Evolutionary conservation across 2,113 vertebrate species (phyloP).

Genomic region (Sardina pilchardus): DNA sequence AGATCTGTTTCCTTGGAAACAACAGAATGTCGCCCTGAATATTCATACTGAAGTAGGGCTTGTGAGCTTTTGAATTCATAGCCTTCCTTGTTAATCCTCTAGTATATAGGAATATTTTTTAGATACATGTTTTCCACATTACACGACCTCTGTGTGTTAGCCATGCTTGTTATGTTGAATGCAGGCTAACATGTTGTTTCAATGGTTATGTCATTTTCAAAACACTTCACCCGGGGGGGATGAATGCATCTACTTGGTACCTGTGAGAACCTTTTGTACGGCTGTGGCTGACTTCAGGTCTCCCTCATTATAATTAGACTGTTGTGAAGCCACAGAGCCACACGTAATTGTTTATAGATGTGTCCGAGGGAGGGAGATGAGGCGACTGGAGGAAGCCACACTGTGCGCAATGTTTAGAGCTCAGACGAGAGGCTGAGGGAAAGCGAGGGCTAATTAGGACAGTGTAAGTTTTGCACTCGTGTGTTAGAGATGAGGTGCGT

Average conservation of each 20-base stretch:
- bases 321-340: neutral
- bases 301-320: neutral
- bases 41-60: constrained; percentile 31
- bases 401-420: neutral
- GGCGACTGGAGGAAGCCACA: neutral
- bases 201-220: neutral
- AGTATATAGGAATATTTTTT: constrained; percentile 26
- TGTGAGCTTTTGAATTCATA: constrained; percentile 34
- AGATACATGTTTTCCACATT: neutral
- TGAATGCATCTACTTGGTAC: neutral
- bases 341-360: neutral
- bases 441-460: neutral
- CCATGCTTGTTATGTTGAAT: neutral
- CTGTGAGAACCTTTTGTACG: neutral
- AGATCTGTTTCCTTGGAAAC: constrained; percentile 52
- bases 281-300: neutral
- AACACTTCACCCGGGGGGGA: neutral
- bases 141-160: neutral
- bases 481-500: neutral
- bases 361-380: neutral
- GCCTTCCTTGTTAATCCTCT: constrained; percentile 50
- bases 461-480: neutral
- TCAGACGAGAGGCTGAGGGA: neutral
- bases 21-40: constrained; percentile 37
- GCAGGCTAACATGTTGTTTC: neutral